These are phyloP conservation scores for Macquaria australasica DNA, from an alignment of 2,113 vertebrate species.

Conservation along the genomic window DNA sequence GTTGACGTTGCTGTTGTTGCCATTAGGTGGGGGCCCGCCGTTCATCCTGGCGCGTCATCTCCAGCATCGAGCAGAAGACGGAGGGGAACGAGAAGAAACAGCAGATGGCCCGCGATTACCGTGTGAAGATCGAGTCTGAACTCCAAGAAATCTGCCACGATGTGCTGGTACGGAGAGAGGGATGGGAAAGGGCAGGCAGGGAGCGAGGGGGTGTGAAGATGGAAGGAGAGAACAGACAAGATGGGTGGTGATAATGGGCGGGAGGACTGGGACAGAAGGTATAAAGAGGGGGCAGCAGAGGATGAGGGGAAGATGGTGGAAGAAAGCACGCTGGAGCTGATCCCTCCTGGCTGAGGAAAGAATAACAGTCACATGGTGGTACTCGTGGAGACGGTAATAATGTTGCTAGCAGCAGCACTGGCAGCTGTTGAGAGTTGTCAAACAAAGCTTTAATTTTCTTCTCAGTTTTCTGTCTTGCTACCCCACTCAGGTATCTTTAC, in stretches of 20 bases:
- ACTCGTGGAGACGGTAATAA: conserved; percentile 26
- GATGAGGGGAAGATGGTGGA: not conserved
- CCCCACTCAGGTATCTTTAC: not conserved
- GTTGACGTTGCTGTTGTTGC: not conserved
- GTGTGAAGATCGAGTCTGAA: conserved; percentile 95
- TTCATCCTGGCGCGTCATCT: conserved; percentile 98
- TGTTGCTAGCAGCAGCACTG: conserved; percentile 4
- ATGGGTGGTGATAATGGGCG: not conserved
- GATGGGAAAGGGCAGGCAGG: not conserved
- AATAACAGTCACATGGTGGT: conserved; percentile 39
- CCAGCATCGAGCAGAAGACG: conserved; percentile 98
- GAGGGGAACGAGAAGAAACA: conserved; percentile 97
- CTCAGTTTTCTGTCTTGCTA: not conserved
- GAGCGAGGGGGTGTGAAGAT: not conserved
- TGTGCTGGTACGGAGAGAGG: conserved; percentile 90
- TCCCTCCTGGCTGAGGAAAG: conserved; percentile 25
- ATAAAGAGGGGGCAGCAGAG: not conserved
- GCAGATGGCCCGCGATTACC: conserved; percentile 96
- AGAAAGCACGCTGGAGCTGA: not conserved
- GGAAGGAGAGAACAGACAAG: not conserved
- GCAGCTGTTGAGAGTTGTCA: conserved; percentile 38
- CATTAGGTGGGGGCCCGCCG: conserved; percentile 91
- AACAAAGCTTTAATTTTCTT: conserved; percentile 55
- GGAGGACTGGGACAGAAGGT: not conserved
- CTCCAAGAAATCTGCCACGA: conserved; percentile 98